Evolutionary conservation across 37 sponge, comb jelly and placozoan genomes (phyloP).

Genomic region (Lycopodina hypogea): DNA sequence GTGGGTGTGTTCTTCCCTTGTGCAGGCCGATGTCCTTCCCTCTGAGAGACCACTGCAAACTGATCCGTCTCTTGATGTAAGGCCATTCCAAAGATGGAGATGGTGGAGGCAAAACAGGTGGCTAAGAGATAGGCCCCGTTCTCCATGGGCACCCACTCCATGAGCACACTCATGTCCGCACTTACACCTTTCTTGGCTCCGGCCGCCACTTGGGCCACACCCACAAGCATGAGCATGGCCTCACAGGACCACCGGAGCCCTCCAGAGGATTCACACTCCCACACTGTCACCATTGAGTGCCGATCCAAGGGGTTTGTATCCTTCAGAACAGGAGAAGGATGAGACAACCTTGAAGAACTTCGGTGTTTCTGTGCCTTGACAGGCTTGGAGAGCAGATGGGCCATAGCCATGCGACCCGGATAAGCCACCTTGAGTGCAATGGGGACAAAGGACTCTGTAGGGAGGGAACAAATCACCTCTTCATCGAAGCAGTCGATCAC

Average conservation of each 20-base stretch:
- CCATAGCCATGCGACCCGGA: constrained; percentile 68
- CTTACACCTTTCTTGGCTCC: neutral
- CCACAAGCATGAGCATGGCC: constrained; percentile 47
- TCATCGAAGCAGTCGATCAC: constrained; percentile 31
- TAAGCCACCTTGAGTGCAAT: constrained; percentile 54
- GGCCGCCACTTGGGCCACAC: constrained; percentile 17
- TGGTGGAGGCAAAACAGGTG: constrained; percentile 52
- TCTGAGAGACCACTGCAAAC: neutral
- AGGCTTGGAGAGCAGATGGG: constrained; percentile 49
- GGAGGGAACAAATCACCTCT: constrained; percentile 4
- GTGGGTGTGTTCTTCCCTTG: neutral
- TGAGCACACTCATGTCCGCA: constrained; percentile 12
- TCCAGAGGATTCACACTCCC: constrained; percentile 87
- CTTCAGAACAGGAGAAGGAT: neutral
- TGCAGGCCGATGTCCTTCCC: neutral
- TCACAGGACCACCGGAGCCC: constrained; percentile 73
- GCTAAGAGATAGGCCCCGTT: constrained; percentile 70
- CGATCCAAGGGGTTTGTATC: constrained; percentile 30
- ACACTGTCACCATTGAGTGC: constrained; percentile 65
- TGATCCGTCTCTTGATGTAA: constrained; percentile 22
- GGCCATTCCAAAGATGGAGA: constrained; percentile 61
- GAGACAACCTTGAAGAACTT: neutral
- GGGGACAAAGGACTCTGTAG: constrained; percentile 29
- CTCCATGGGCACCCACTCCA: constrained; percentile 80
- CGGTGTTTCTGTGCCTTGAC: neutral